Evolutionary conservation across 2,888 invertebrate species (phyloP), one percentile per base, ranked within the genome.

Genomic region (Ametastegia equiseti): DNA sequence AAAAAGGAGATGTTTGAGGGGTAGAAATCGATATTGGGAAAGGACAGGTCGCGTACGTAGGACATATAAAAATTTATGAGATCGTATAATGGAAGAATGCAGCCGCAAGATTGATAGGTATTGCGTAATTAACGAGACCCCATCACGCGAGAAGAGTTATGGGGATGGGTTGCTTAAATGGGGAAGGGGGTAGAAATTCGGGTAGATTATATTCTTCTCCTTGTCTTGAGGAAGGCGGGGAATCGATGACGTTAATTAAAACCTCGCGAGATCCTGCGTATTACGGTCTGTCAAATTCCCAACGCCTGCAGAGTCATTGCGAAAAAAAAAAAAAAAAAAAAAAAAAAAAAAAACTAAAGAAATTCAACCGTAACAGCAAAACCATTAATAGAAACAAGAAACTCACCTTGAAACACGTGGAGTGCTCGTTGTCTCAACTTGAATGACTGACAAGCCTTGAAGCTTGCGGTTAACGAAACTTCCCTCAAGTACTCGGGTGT

Each of bases 381-480:
- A n/a, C n/a, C n/a, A n/a, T n/a, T n/a, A 63, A 63, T 15, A 4
- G 63, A 63, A 71, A 45, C 7, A 71, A 50, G 4, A 71, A 71
- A 83, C 89, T 91, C 91, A 95, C 96, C 96, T 93, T 95, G 94
- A 87, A 96, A 96, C 19, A 99, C 99, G 90, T 99, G 99, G 39
- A 96, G 92, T 3, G 98, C 97, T 84, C 99, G 94, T 89, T 98
- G 96, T 84, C 94, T 94, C 47, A 99, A 93, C 91, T 97, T 96
- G 88, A 97, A 97, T 85, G 93, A 92, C 84, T 93, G 89, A 86
- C 96, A 93, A 83, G 94, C 91, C 81, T 92, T 92, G 15, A 96
- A 96, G 87, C 95, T 94, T 81, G 92, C 91, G 67, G 94, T 95
- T 71, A 97, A 92, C 85, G 95, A 94, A 84, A 93, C 93, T 36